A percentile compares a stretch with the other conserved stretches of the same genome.
phyloP scores from a whole-genome alignment of 2,888 invertebrate genomes.

The Erannis defoliaria region DNA sequence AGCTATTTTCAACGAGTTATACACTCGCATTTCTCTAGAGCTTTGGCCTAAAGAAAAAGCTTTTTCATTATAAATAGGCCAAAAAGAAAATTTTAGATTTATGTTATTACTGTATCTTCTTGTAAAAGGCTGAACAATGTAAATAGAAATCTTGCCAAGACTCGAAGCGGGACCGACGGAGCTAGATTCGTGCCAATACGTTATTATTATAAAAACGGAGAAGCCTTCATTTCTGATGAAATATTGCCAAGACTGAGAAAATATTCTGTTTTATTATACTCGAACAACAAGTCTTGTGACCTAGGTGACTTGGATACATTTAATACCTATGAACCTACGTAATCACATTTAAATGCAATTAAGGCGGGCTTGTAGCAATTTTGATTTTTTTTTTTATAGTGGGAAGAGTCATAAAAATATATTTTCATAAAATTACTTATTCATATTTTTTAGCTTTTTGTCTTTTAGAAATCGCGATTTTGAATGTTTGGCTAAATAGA shows the following conservation, averaged over 20 bases:
- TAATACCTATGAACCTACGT: no score
- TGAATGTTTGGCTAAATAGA: no score
- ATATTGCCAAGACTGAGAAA: slow-evolving; percentile 29
- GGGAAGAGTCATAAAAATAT: no score
- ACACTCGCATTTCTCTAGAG: slow-evolving; percentile 3
- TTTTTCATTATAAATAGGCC: slow-evolving; percentile 24
- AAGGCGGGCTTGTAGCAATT: no score
- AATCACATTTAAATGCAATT: no score
- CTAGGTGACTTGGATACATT: background rate
- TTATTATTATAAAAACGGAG: slow-evolving; percentile 27
- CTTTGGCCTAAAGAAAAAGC: slow-evolving; percentile 19
- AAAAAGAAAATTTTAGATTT: slow-evolving; percentile 24
- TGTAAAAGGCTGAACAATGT: slow-evolving; percentile 27
- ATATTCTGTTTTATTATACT: slow-evolving; percentile 13
- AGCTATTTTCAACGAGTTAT: slow-evolving; percentile 5
- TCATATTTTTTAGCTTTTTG: no score
- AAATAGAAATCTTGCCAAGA: slow-evolving; percentile 35
- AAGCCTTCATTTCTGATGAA: slow-evolving; percentile 20
- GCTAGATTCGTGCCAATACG: slow-evolving; percentile 27
- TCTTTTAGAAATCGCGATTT: no score
- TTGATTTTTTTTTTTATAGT: no score
- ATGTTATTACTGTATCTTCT: slow-evolving; percentile 27
- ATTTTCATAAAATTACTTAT: no score
- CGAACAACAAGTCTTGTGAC: background rate
- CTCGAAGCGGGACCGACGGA: slow-evolving; percentile 7